phyloP scores from a whole-genome alignment of 2,888 invertebrate genomes.

The Pteria penguin region DNA sequence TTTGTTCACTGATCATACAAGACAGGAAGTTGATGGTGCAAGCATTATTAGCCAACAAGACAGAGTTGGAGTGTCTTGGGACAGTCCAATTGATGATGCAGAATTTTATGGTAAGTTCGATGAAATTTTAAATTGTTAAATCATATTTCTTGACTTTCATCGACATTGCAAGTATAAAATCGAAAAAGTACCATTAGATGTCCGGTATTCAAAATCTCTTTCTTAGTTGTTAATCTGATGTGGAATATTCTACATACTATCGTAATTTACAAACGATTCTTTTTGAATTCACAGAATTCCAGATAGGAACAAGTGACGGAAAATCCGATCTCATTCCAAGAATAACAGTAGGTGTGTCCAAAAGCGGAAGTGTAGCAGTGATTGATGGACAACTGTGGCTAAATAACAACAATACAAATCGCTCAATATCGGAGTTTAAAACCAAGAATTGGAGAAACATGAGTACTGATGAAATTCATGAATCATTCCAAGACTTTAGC shows the following conservation, averaged over 20 bases:
- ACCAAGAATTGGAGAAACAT: conserved; percentile 36
- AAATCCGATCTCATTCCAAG: conserved; percentile 51
- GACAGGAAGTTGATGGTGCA: neutral
- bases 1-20: conserved; percentile 4
- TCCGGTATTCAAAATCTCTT: too few relatives aligned
- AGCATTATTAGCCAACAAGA: neutral
- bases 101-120: conserved; percentile 47
- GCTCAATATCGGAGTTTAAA: conserved; percentile 41
- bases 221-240: too few relatives aligned
- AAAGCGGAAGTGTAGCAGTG: conserved; percentile 44
- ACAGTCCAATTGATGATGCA: conserved; percentile 2
- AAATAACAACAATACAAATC: conserved; percentile 38
- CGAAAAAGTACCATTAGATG: too few relatives aligned
- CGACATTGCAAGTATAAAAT: too few relatives aligned
- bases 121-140: too few relatives aligned
- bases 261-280: neutral
- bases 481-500: neutral
- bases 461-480: neutral
- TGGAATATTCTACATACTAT: neutral
- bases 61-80: conserved; percentile 37
- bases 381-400: conserved; percentile 49
- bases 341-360: conserved; percentile 42
- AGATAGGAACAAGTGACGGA: conserved; percentile 46
- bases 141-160: too few relatives aligned
- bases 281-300: conserved; percentile 47